phyloP scores from a whole-genome alignment of 2,888 invertebrate genomes.

The Lasioglossum zephyrum region DNA sequence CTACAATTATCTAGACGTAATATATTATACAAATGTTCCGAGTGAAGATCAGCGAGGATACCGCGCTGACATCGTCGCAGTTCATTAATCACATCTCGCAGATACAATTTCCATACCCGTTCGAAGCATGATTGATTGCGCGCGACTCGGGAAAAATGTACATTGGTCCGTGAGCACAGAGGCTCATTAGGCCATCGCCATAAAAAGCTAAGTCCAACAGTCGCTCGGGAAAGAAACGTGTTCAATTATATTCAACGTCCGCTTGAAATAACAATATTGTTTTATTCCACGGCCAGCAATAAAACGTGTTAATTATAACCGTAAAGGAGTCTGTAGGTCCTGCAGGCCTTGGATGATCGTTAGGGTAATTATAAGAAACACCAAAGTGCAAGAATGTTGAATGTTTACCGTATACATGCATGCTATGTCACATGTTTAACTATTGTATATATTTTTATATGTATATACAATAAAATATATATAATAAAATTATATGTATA shows the following conservation, averaged over 20 bases:
- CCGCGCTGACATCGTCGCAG: constrained; percentile 38
- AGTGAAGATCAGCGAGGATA: constrained; percentile 44
- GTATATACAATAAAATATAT: no score
- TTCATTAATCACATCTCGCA: constrained; percentile 63
- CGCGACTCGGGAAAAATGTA: constrained; percentile 48
- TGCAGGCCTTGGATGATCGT: neutral
- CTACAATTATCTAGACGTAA: constrained; percentile 50
- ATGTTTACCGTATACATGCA: no score
- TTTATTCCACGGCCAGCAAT: neutral
- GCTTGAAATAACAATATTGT: neutral
- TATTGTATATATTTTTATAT: no score
- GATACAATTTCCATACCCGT: constrained; percentile 62
- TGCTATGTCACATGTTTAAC: no score
- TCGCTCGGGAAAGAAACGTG: constrained; percentile 17
- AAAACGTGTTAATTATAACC: constrained; percentile 1
- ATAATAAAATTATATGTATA: no score
- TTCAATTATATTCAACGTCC: neutral
- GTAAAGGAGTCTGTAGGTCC: neutral
- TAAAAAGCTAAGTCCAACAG: neutral
- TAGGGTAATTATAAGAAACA: neutral
- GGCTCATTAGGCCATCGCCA: constrained; percentile 45
- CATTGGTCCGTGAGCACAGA: constrained; percentile 47
- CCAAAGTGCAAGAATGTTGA: no score
- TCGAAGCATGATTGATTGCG: constrained; percentile 63
- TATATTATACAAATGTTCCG: constrained; percentile 55